Base-by-base conservation (phyloP, 2,797 vertebrate genomes). In the Ctenopoma multispine region DNA sequence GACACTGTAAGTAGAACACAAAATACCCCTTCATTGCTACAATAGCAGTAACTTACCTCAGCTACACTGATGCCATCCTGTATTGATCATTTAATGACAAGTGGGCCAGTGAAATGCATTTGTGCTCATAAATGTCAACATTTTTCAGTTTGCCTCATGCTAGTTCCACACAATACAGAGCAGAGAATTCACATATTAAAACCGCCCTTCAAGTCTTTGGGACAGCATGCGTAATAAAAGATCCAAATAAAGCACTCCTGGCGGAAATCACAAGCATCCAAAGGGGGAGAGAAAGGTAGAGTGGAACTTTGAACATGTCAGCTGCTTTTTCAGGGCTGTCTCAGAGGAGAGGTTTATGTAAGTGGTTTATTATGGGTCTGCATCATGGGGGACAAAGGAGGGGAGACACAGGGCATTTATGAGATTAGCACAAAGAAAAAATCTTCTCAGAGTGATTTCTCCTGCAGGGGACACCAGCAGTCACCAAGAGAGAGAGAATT, bases 351-450 rank as follows among this genome's bases (percentile, higher is more conserved):
- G 90, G 85, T 94, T 94, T 93, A 93, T 92, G 90, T 92, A 93
- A 93, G 92, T 92, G 89, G 85, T 94, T 94, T 93, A 94, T 93
- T 94, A 90, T 81, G 34, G 77, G 84, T 75, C 91, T 72, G 85
- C 83, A 86, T 92, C 89, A 84, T 68, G 81, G 60, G 84, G 75
- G 72, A 62, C 79, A 85, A 77, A 83, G 76, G 58, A 67, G 53
- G 66, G 75, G 69, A 75, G 80, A 78, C 63, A 49, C 53, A 54
- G 82, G 74, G 87, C 87, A 90, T 93, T 94, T 94, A 94, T 92
- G 85, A 94, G 92, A 94, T 94, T 93, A 93, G 79, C 82, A 74
- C 84, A 88, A 91, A 90, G 90, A 87, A 94, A 94, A 93, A 85
- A 91, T 91, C 81, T 77, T 81, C 85, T 83, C 72, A 68, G 80